Evolutionary conservation across 64 coral and sea anemone genomes (phyloP), one percentile per base, ranked within the genome.

Genomic region (Catalaphyllia jardinei): DNA sequence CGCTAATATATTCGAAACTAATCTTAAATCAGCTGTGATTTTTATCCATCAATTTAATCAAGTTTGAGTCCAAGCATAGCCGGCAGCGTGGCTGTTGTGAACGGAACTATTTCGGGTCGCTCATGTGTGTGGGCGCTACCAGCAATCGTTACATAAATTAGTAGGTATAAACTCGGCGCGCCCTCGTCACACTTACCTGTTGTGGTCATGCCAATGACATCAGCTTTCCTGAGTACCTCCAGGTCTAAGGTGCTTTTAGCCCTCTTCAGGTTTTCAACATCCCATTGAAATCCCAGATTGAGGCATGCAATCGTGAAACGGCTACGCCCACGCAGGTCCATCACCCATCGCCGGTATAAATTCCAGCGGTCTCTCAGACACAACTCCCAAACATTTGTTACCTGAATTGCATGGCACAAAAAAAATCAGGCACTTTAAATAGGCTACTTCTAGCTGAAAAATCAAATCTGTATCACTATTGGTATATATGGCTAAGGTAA

Each of bases 121-220:
- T 38, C 4, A 46, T 7, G 39, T 57, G 15, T 57, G 5, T 46
- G n/a, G n/a, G n/a, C n/a, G n/a, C n/a, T n/a, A n/a, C n/a, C n/a
- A n/a, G n/a, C n/a, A n/a, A n/a, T n/a, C n/a, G n/a, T n/a, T n/a
- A n/a, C n/a, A n/a, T n/a, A n/a, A n/a, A 46, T 46, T 46, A 46
- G 5, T 46, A 4, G 6, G 2, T 15, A 57, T 7, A 11, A 11
- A 0, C 54, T 14, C 2, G 2, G 1, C 15, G 54, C 54, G 39
- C 39, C 2, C 15, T 13, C 4, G 15, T 0, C 29, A 35, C 35
- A 20, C 49, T 27, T 87, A 96, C 94, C 94, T 72, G 94, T 96
- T 5, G 94, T 96, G 55, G 94, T 96, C 94, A 96, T 89, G n/a
- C 94, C 94, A 61, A 96, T 92, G 17, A 96, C 80, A 67, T 80